Conservation (phyloP, 2,113 vertebrate genomes). For the Tragelaphus imberbis region DNA sequence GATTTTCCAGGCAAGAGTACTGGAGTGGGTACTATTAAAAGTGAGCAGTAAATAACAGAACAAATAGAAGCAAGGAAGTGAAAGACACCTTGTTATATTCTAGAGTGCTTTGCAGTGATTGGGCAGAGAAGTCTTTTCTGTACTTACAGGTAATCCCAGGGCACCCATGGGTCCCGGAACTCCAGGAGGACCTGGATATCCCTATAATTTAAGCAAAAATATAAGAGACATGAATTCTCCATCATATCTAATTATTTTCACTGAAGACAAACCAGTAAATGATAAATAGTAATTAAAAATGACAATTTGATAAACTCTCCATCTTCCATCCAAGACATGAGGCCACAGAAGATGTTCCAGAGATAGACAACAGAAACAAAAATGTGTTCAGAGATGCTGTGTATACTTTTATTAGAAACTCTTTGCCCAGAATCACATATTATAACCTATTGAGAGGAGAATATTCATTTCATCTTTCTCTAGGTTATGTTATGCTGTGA, state of each 20-base stretch:
- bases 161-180: slow-evolving; percentile 87
- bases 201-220: slow-evolving; percentile 80
- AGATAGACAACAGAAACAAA: neutral
- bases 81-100: neutral
- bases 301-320: slow-evolving; percentile 24
- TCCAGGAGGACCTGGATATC: slow-evolving; percentile 92
- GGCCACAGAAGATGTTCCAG: neutral
- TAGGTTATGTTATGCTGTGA: neutral
- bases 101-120: neutral
- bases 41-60: neutral
- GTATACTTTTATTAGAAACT: neutral
- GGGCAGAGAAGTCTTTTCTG: neutral
- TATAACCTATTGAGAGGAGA: neutral
- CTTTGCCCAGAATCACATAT: neutral
- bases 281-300: slow-evolving; percentile 14
- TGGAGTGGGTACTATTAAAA: neutral
- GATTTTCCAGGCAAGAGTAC: too few relatives aligned
- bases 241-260: neutral
- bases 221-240: neutral
- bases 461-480: neutral
- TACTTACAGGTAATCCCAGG: slow-evolving; percentile 91
- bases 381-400: neutral
- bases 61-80: neutral
- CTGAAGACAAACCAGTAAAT: neutral
- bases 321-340: neutral